Evolutionary conservation across 2,888 invertebrate genomes (phyloP).

Genomic region (Parelbella ahira): DNA sequence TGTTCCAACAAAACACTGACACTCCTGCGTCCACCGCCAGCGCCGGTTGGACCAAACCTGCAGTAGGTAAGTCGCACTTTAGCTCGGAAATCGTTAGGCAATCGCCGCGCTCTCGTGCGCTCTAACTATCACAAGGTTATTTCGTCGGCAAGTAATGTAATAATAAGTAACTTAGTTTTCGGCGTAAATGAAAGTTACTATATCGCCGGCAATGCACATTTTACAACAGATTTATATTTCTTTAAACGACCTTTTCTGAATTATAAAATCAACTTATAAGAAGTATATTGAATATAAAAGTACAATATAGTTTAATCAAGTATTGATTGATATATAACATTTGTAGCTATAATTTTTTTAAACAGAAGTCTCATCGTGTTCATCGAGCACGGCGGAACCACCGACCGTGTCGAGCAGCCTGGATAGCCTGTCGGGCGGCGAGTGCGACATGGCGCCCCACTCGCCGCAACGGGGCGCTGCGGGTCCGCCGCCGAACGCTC

Average conservation of each 20-base stretch:
- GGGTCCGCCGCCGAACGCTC: constrained; percentile 40
- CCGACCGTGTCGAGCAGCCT: constrained; percentile 74
- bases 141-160: constrained; percentile 4
- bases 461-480: constrained; percentile 68
- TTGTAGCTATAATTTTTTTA: no score
- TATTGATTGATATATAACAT: no score
- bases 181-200: constrained; percentile 6
- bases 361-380: constrained; percentile 68
- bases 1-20: constrained; percentile 65
- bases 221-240: no score
- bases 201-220: no score
- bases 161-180: constrained; percentile 7
- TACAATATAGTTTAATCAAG: no score
- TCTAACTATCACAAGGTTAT: constrained; percentile 19
- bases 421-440: constrained; percentile 73
- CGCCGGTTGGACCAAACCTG: constrained; percentile 55
- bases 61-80: constrained; percentile 49
- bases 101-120: constrained; percentile 20
- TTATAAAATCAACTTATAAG: not conserved
- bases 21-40: constrained; percentile 47
- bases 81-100: constrained; percentile 8
- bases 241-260: no score
- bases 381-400: constrained; percentile 59
- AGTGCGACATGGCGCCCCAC: constrained; percentile 78
- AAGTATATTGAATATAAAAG: no score